Base-by-base conservation (phyloP, 2,113 vertebrate genomes). In the Apteryx mantelli region DNA sequence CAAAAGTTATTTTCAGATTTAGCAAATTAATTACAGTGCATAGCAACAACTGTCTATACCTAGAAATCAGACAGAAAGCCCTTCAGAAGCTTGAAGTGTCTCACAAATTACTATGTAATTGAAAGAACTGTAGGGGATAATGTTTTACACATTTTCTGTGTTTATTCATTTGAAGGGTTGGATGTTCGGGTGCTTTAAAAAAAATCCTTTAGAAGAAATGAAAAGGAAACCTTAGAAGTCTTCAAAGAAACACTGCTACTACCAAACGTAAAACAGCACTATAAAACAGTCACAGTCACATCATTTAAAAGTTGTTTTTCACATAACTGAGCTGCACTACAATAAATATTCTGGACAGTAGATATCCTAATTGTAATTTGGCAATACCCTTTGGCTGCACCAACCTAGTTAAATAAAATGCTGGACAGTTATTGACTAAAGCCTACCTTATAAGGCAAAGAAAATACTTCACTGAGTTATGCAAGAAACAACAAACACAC, bases 291-390 rank as follows among this genome's bases (percentile, higher is more conserved):
- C 91, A 68, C n/a, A 61, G n/a, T 68, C 91, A 90, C 82, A 78
- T 95, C 1, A 95, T 97, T 94, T 91, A 50, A 56, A 94, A 93
- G 73, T 80, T 94, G 58, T 93, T 97, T 96, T 96, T 82, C 64
- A 79, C 13, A 2, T 80, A 92, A 78, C 42, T 36, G 68, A 96
- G 44, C 74, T 91, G 24, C 8, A 56, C 52, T 77, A 94, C 65
- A 97, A 73, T 95, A 96, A 97, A 95, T 96, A 92, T 89, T 93
- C 60, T 88, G 65, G 55, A 75, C 78, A 89, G 86, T 88, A 93
- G 81, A 92, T 93, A 44, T 91, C 88, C 71, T 83, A 89, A 85
- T 60, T 83, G 50, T 78, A 90, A 74, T 90, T 89, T 92, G 86
- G 75, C 78, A 95, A 70, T 40, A 87, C 36, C 9, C 32, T 84